Evolutionary conservation across 2,113 vertebrate species (phyloP).

Genomic region (Fulica atra): DNA sequence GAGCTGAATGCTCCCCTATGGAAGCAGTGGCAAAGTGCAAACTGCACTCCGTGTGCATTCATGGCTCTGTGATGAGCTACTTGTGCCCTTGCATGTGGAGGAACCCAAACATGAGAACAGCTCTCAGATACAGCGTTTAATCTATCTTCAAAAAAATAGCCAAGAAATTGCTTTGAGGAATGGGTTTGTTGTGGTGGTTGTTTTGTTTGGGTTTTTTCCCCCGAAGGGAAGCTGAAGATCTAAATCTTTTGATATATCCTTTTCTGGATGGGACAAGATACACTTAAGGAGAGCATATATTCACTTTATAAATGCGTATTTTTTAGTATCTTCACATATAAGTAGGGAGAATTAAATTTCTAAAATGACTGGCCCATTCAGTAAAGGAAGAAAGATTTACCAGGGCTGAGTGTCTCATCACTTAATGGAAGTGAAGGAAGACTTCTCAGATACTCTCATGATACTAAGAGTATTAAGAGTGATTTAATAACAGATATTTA

Average conservation of each 20-base stretch:
- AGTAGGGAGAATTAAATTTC: neutral
- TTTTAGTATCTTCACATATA: neutral
- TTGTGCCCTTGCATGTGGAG: neutral
- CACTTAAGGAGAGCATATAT: neutral
- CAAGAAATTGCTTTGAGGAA: neutral
- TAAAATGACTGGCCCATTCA: neutral
- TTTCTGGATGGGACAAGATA: neutral
- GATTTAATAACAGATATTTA: neutral
- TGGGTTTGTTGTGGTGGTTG: neutral
- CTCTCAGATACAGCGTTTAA: neutral
- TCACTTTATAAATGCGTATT: neutral
- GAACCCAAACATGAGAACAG: neutral
- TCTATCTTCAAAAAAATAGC: neutral
- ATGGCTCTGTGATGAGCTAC: neutral
- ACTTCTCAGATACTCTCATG: neutral
- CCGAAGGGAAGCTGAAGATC: neutral
- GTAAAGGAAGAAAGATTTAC: neutral
- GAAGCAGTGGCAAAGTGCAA: neutral
- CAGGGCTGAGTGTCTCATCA: neutral
- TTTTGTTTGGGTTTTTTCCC: no score
- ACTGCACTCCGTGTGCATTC: neutral
- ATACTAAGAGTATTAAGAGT: neutral
- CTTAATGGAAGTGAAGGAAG: neutral
- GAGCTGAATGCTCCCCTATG: neutral
- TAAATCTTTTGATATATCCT: neutral